Evolutionary conservation across 2,888 invertebrate species (phyloP), one percentile per base, ranked within the genome.

Genomic region (Hyalella azteca): DNA sequence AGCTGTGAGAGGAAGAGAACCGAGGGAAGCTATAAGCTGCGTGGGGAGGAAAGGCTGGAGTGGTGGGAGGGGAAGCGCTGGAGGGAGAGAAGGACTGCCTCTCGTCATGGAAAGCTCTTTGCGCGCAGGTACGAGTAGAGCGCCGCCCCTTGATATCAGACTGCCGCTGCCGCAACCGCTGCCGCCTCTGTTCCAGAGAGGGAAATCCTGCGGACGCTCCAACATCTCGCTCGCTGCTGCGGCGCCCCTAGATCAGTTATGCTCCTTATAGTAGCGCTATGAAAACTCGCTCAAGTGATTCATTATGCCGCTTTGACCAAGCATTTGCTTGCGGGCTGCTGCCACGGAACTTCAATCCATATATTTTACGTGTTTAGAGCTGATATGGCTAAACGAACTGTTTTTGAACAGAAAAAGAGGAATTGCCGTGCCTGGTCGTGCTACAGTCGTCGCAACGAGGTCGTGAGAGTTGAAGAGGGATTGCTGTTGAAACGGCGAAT

Each of bases 111-210:
- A 60, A 36, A 15, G 60, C 60, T 60, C 36, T 60, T 60, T 60
- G 60, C 60, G 60, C 60, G 60, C 60, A 60, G 60, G 60, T 60
- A 60, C 60, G 29, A n/a, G n/a, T n/a, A n/a, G n/a, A 15, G 60
- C 60, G 19, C 60, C 60, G 60, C 60, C 60, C 36, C 32, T 36
- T 19, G n/a, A n/a, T n/a, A n/a, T n/a, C n/a, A n/a, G n/a, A n/a
- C n/a, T n/a, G n/a, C 19, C 26, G 36, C 60, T 36, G 60, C 60
- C 13, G 60, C 36, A 26, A 22, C 60, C 19, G 36, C 60, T 36
- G 60, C 60, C 36, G 60, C 29, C 36, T 3, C 19, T 15, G 60
- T 19, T 22, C 54, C 22, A 54, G 54, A 36, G 36, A 60, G 36
- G 26, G 36, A 36, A 19, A 32, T 3, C 5, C 60, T 36, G 26